Percentiles rank a stretch among this genome's conserved stretches.
Conservation (phyloP, 2,113 vertebrate genomes). For the Sminthopsis crassicaudata region DNA sequence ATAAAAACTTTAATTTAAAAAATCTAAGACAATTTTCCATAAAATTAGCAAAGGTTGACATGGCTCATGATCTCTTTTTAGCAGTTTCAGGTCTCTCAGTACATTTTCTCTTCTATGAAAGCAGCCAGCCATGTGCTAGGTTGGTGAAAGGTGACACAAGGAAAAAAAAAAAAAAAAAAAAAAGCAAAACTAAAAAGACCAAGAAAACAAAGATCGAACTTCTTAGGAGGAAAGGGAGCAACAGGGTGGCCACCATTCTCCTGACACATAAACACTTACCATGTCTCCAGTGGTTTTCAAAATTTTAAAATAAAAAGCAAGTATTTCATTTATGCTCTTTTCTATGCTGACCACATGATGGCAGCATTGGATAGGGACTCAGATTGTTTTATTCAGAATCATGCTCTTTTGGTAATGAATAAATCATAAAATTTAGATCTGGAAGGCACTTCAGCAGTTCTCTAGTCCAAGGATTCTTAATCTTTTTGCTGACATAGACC, state of each 20-base stretch:
- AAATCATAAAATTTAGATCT: not conserved
- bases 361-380: constrained; percentile 81
- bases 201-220: not conserved
- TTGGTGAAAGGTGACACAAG: constrained; percentile 22
- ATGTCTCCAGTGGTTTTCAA: not conserved
- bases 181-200: constrained; percentile 8
- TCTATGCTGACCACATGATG: constrained; percentile 78
- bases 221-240: constrained; percentile 20
- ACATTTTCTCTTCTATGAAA: constrained; percentile 51
- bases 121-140: not conserved
- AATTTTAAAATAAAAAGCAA: constrained; percentile 4
- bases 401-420: not conserved
- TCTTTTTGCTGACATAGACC: not conserved
- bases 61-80: constrained; percentile 54
- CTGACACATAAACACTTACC: not conserved
- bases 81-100: constrained; percentile 9
- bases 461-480: not conserved
- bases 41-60: constrained; percentile 58
- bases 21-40: constrained; percentile 56
- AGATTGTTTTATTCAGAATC: constrained; percentile 33
- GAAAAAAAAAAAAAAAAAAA: constrained; percentile 18
- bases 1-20: not conserved
- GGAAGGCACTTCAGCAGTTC: not conserved
- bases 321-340: constrained; percentile 45
- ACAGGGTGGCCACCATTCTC: not conserved